Evolutionary conservation across 2,797 vertebrate genomes (phyloP), one percentile per base, ranked within the genome.

Genomic region (Enteromius fasciolatus): DNA sequence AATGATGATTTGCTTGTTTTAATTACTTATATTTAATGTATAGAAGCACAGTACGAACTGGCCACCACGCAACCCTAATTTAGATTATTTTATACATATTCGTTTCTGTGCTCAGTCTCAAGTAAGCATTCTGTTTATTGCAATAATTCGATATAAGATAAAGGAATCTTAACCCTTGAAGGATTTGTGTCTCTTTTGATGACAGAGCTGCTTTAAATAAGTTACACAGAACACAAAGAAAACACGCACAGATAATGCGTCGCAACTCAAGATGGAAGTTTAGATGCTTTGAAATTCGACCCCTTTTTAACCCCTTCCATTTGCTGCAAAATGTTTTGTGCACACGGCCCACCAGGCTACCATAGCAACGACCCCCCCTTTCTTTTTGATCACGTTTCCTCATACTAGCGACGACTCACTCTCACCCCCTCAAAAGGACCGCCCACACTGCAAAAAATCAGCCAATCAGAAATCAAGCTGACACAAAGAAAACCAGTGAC

Each of bases 221-320:
- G n/a, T n/a, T n/a, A 28, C 5, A 20, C 33, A 33, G 33, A 33
- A 33, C 5, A 33, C 33, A 54, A 72, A 66, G 72, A 64, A 76
- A 75, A 77, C 46, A 33, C 39, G 57, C 63, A 72, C 73, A 81
- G 76, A 70, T 64, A 63, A 75, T 48, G 83, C 85, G 89, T 87
- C 87, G 82, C 87, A 89, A 83, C 87, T 88, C 84, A 90, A 92
- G 91, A 90, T 87, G 91, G 90, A 85, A 90, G 90, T 90, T 87
- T 87, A 88, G 86, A 89, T 90, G 89, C 91, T 95, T 94, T 95
- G 94, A 95, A 94, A 94, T 94, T 82, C 92, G 90, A 94, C 93
- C 92, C 94, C 89, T 91, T 87, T 90, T 90, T 87, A 91, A 88
- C 88, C 90, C 90, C 90, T 90, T 84, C 91, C 89, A 50, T 89